phyloP scores from a whole-genome alignment of 2,888 invertebrate species.

The Pardosa pseudoannulata region DNA sequence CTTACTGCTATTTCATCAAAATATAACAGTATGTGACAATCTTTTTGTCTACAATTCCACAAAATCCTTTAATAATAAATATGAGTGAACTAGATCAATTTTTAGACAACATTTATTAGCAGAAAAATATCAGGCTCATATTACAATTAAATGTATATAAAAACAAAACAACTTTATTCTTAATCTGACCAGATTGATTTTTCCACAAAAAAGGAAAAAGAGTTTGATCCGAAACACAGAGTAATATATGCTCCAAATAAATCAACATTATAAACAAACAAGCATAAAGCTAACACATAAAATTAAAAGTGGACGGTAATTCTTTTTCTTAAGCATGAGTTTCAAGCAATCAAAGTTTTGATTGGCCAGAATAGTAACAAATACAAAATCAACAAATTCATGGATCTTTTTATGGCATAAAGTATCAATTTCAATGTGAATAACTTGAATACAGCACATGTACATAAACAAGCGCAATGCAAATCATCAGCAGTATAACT shows the following conservation, averaged over 20 bases:
- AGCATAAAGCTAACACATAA: background rate
- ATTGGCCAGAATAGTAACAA: background rate
- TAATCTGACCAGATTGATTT: constrained; percentile 41
- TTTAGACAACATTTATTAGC: constrained; percentile 52
- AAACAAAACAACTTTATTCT: constrained; percentile 40
- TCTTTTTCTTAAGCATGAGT: background rate
- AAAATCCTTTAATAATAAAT: no score
- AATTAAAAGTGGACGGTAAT: constrained; percentile 6
- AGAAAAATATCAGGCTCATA: constrained; percentile 51
- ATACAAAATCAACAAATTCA: background rate
- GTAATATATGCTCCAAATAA: background rate
- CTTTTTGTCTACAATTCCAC: no score
- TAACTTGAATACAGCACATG: background rate
- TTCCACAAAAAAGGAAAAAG: background rate
- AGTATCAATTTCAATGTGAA: background rate
- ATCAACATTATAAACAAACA: background rate
- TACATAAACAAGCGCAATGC: background rate
- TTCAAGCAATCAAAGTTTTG: background rate
- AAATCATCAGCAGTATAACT: no score
- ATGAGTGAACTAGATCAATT: no score
- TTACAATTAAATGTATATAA: constrained; percentile 30
- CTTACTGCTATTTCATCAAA: no score
- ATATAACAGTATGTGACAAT: no score
- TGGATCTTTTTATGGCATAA: background rate
- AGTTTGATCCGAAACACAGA: background rate